Base-by-base conservation (phyloP, 2,888 invertebrate genomes). In the Eutolmus rufibarbis region DNA sequence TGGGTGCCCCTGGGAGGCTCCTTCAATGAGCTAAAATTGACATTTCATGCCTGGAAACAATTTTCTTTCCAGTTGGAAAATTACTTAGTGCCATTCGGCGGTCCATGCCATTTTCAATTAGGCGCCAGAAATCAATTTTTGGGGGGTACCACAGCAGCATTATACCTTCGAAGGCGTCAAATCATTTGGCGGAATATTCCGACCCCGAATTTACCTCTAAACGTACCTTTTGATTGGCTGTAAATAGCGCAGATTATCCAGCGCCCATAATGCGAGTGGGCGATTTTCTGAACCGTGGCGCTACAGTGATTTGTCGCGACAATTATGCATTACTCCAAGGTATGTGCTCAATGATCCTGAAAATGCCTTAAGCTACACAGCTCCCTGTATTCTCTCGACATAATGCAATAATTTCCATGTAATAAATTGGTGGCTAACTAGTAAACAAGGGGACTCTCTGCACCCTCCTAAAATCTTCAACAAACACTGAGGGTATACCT, bases 41-140 rank as follows among this genome's bases (percentile, higher is more conserved):
- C 91, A 91, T 92, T 91, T 91, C 92, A 92, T 92, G 92, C 91
- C 91, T 91, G 91, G 91, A 92, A 92, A 92, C 92, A 92, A 92
- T 92, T 92, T 92, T 89, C 86, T 37, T 37, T 31, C 46, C 19
- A 82, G 82, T 81, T 5, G 37, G 84, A 74, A 74, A 84, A 84
- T 74, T 84, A 74, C 40, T 23, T 57, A 40, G 28, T 74, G 84
- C 46, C 74, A 85, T 85, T 74, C 74, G 31, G 9, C 19, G 43
- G 74, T 40, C 46, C 43, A 23, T 16, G 66, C 23, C 43, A 7
- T 74, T 85, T 85, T 85, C 85, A 85, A 85, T 85, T 85, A 74
- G 74, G 16, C 34, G 74, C n/a, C 43, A 43, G 16, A 85, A 85
- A 85, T 85, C 85, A 85, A 85, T 85, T 85, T 77, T 19, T 1